Base-by-base conservation (phyloP, 2,797 vertebrate genomes). In the Catostomus latipinnis region DNA sequence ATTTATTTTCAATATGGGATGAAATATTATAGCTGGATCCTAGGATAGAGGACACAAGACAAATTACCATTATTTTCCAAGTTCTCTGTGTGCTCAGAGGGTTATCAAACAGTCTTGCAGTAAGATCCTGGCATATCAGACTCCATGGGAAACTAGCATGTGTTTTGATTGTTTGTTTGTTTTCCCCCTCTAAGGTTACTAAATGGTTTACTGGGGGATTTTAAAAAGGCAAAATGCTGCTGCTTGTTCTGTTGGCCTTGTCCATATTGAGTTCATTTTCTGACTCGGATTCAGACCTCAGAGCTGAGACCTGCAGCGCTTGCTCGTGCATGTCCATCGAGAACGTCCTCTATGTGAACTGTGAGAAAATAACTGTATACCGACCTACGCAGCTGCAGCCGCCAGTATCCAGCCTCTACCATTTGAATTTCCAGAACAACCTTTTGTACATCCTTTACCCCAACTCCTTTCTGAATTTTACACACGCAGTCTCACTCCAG, bases 391-490 rank as follows among this genome's bases (percentile, higher is more conserved):
- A 99, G 89, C 96, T 99, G 85, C 93, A 96, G 82, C 97, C 97
- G 0, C 97, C 97, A 0, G 93, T 92, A 88, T 98, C 97, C 16
- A 97, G 95, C 88, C 94, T 99, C 82, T 99, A 99, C 90, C 97
- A 99, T 88, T 92, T 99, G 83, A 98, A 99, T 93, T 98, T 99
- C 88, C 97, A 99, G 90, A 98, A 98, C 90, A 99, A 99, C 92
- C 94, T 97, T 85, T 92, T 99, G 87, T 96, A 97, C 88, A 94
- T 98, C 82, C 95, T 99, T 6, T 98, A 98, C 89, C 98, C 97
- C 48, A 98, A 98, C 91, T 96, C 97, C 0, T 99, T 99, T 90
- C 93, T 95, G 84, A 98, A 99, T 94, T 99, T 98, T 91, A 97
- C 96, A 85, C 95, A 98, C 7, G 98, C 98, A 12, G 96, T 99